Evolutionary conservation across 2,888 invertebrate species (phyloP), one percentile per base, ranked within the genome.

Genomic region (Agrochola lota): DNA sequence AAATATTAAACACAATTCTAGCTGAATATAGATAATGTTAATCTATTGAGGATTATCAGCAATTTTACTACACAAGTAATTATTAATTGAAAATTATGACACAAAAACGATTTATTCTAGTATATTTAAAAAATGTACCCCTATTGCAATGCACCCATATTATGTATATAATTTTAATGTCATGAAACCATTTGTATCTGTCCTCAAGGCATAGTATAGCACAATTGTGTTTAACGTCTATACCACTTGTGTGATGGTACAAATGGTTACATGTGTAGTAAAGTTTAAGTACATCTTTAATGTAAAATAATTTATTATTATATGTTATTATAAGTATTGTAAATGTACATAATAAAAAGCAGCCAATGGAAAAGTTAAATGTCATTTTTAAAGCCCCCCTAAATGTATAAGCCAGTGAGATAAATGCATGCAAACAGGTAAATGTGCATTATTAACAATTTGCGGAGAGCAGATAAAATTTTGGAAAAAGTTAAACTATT

Each of bases 371-470:
- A 93, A 92, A 92, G 89, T 90, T 90, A 88, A 93, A 92, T 92
- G 91, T 92, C 86, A 91, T 90, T 91, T 91, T 90, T 93, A 91
- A 94, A 94, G 93, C 94, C 91, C 93, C 89, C 93, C 92, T 93
- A 93, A 93, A 93, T 92, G 91, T 95, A 90, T 91, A 95, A 95
- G 95, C 95, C 91, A 86, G 93, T 94, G 93, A 93, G 91, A 93
- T 93, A 94, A 94, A 95, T 95, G 95, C 94, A 94, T 94, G 93
- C 94, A 94, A 93, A 95, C 93, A 93, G 94, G 91, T 94, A 93
- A 94, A 95, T 90, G 95, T 96, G 95, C 95, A 91, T 89, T 92
- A 93, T 91, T 92, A 94, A 94, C 93, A 94, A 94, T 91, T 91
- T 91, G 89, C 89, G 90, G 93, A 94, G 94, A 94, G 94, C 93